Evolutionary conservation across 1,140 invertebrate species (phyloP), one percentile per base, ranked within the genome.

Genomic region (fruit fly (Drosophila melanogaster)): DNA sequence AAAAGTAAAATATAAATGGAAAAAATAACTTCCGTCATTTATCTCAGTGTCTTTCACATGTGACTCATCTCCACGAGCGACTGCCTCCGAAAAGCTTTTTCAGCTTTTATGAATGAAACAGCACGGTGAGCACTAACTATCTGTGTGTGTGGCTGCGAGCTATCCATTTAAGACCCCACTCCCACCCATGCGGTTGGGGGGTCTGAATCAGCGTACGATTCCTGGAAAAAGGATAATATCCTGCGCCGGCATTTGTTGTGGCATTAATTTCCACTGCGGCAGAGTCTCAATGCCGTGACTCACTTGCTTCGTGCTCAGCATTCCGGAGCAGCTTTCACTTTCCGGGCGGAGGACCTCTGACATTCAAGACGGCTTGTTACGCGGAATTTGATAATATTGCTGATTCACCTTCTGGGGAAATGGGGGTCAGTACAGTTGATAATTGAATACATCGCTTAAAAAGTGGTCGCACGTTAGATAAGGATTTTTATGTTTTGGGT

Each of bases 171-270:
- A 12, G n/a, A 22, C 44, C 37, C 41, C 70, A 11, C 33, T 22
- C n/a, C 15, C 7, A 15, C 56, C 35, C 44, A 10, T 33, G 7
- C 38, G 24, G 14, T 46, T 19, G 22, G 35, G 10, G 19, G 50
- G 65, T 41, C 85, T 89, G 85, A 89, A 67, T 89, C 84, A 89
- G 73, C 69, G 26, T 24, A 43, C 51, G 46, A 89, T 89, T 89
- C 84, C 79, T 72, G 85, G 84, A 89, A 89, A 65, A 89, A 84
- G 84, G 84, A 89, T 89, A 89, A 75, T 70, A 85, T 89, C 79
- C 81, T 84, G 85, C 80, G 80, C 50, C 69, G 84, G 85, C 73
- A 89, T 89, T 89, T 89, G 84, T 89, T 89, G 59, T 90, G 84
- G 74, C 84, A 78, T 78, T 72, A 71, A 67, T 57, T 54, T 77